Percentiles rank a stretch among this genome's conserved stretches.
These are phyloP conservation scores for Eucera pruinosa DNA, from an alignment of 2,888 invertebrate genomes.

Conservation along the genomic window DNA sequence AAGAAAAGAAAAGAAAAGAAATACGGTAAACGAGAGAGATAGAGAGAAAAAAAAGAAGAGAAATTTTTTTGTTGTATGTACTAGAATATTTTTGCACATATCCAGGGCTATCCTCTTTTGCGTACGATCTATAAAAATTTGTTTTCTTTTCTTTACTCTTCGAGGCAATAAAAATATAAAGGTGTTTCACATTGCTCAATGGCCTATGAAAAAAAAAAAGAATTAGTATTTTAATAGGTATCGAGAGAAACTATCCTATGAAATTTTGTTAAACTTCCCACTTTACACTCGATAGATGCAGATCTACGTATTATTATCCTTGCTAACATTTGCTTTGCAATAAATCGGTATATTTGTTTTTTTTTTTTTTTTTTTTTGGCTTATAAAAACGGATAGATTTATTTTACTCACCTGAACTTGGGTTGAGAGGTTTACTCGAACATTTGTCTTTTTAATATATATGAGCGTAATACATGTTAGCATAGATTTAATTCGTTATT, in stretches of 20 bases:
- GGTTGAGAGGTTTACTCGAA: slow-evolving; percentile 81
- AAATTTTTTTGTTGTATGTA: no score
- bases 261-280: slow-evolving; percentile 43
- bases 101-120: neutral
- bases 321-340: slow-evolving; percentile 49
- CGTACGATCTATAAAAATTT: neutral
- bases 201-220: no score
- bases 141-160: neutral
- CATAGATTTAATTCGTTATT: slow-evolving; percentile 56
- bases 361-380: slow-evolving; percentile 56
- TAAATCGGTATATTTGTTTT: slow-evolving; percentile 47
- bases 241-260: slow-evolving; percentile 12
- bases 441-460: slow-evolving; percentile 74
- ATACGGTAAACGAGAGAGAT: neutral
- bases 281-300: slow-evolving; percentile 73
- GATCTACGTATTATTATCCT: slow-evolving; percentile 43
- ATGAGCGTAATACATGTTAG: slow-evolving; percentile 58
- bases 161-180: neutral
- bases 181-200: no score
- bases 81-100: neutral
- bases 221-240: no score
- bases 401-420: slow-evolving; percentile 82
- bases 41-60: neutral
- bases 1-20: neutral
- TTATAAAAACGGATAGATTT: slow-evolving; percentile 81